Evolutionary conservation across 1,140 invertebrate genomes (phyloP).

Genomic region (Nixonia krombeini): DNA sequence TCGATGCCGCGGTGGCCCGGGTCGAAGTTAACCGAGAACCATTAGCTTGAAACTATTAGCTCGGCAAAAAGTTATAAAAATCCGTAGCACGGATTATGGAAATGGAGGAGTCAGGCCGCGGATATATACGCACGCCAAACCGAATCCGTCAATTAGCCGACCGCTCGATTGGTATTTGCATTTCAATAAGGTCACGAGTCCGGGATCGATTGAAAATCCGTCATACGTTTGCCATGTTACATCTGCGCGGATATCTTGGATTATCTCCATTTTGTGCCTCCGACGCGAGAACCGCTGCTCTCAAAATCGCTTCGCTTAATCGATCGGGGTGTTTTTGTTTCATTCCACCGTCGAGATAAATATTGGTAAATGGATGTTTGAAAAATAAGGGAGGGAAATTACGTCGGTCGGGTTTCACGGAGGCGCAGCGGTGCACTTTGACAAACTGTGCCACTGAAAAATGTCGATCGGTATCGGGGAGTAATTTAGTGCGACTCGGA

Average conservation of each 20-base stretch:
- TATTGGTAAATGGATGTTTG: too few species aligned
- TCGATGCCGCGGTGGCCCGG: conserved; percentile 31
- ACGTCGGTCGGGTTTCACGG: too few species aligned
- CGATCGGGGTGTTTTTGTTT: too few species aligned
- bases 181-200: conserved; percentile 53
- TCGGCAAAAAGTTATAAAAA: conserved; percentile 45
- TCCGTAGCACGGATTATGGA: conserved; percentile 49
- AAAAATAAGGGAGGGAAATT: too few species aligned
- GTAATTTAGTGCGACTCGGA: too few species aligned
- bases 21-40: conserved; percentile 47
- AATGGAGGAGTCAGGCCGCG: conserved; percentile 30
- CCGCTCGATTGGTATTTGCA: conserved; percentile 56
- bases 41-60: conserved; percentile 59
- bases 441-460: too few species aligned
- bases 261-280: too few species aligned
- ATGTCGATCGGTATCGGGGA: too few species aligned
- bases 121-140: conserved; percentile 1
- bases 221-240: background rate
- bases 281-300: too few species aligned
- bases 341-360: too few species aligned
- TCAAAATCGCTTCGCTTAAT: too few species aligned
- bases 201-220: background rate
- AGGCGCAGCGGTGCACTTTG: too few species aligned
- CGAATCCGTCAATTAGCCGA: conserved; percentile 60
- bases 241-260: conserved; percentile 15